phyloP scores from a whole-genome alignment of 2,797 vertebrate species.

The Muscicapa striata region DNA sequence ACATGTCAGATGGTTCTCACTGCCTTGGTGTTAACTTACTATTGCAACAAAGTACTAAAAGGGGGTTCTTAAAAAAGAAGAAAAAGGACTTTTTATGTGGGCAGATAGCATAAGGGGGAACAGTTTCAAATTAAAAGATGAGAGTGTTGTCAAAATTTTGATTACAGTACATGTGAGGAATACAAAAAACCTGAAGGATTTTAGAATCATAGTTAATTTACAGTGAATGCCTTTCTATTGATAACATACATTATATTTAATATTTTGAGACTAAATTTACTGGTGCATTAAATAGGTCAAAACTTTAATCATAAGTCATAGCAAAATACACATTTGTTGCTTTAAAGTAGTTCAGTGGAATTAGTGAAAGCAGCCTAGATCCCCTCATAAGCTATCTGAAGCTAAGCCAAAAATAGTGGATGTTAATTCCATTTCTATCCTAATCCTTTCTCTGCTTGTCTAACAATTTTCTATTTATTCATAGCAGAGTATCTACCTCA shows the following conservation, averaged over 20 bases:
- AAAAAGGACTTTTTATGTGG: neutral
- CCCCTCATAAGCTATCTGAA: conserved; percentile 72
- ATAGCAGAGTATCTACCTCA: neutral
- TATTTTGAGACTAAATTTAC: conserved; percentile 23
- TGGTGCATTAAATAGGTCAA: conserved; percentile 61
- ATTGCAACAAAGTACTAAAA: neutral
- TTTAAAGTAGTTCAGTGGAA: conserved; percentile 72
- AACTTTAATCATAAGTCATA: conserved; percentile 70
- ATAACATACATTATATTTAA: neutral
- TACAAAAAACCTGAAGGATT: neutral
- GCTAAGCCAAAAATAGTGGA: conserved; percentile 77
- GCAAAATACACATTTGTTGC: conserved; percentile 61
- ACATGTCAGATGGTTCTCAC: neutral
- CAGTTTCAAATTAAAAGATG: neutral
- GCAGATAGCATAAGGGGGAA: neutral
- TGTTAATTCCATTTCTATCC: conserved; percentile 75
- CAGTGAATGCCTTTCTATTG: neutral
- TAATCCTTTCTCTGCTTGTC: conserved; percentile 67
- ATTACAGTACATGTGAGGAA: neutral
- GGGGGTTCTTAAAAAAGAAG: neutral
- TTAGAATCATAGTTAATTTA: neutral
- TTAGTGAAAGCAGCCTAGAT: conserved; percentile 75
- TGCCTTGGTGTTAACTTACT: neutral
- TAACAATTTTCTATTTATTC: conserved; percentile 51
- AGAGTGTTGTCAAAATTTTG: neutral